These are phyloP conservation scores for Passerina amoena DNA, from an alignment of 2,113 vertebrate genomes.

Conservation along the genomic window DNA sequence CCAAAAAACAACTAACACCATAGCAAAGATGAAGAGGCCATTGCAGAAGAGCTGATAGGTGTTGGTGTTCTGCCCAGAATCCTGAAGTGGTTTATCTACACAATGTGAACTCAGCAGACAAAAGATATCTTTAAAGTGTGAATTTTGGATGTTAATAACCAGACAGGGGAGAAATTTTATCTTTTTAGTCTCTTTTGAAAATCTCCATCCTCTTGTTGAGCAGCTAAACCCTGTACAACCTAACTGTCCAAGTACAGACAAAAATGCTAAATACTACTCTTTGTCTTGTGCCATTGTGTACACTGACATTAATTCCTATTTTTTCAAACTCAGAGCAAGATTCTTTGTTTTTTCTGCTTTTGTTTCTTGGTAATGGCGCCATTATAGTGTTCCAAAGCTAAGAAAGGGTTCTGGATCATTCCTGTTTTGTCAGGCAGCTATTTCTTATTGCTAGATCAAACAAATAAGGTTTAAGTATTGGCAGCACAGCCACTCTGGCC, in stretches of 20 bases:
- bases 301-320: neutral
- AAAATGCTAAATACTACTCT: neutral
- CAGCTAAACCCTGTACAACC: neutral
- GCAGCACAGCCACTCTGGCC: neutral
- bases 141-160: neutral
- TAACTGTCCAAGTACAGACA: neutral
- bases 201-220: neutral
- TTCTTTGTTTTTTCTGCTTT: neutral
- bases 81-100: neutral
- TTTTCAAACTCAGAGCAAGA: neutral
- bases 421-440: neutral
- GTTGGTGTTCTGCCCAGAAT: rapidly evolving
- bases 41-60: neutral
- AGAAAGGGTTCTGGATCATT: neutral
- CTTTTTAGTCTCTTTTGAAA: neutral
- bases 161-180: neutral
- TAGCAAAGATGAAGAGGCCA: neutral
- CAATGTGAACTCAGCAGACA: neutral
- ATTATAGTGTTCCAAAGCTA: neutral
- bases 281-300: neutral
- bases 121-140: neutral
- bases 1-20: neutral
- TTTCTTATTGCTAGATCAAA: neutral
- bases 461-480: neutral
- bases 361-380: neutral